phyloP scores from a whole-genome alignment of 2,797 vertebrate species.

The Falco berigora region DNA sequence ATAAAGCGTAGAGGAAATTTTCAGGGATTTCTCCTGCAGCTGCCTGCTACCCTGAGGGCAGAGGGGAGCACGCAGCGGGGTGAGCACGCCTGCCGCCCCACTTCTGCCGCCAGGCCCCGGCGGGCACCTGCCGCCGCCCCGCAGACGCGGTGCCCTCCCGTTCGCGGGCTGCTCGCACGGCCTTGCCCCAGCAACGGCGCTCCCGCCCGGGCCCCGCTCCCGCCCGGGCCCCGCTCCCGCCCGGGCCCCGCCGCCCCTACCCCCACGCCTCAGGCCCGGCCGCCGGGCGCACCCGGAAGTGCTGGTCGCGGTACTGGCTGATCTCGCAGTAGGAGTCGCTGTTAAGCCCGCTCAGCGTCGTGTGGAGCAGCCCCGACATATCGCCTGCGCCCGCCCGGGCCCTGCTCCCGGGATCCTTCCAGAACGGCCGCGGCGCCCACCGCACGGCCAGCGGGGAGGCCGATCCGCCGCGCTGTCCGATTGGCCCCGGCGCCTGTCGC shows the following conservation, averaged over 20 bases:
- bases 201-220: neutral
- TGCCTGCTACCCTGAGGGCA: slow-evolving; percentile 37
- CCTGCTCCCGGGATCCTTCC: neutral
- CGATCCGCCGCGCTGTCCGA: rapidly evolving
- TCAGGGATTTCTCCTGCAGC: slow-evolving; percentile 58
- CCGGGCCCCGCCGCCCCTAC: neutral
- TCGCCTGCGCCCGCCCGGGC: neutral
- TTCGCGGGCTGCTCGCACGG: neutral
- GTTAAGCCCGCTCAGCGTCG: slow-evolving; percentile 40
- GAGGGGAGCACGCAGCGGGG: neutral
- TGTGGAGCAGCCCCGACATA: slow-evolving; percentile 43
- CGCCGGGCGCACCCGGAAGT: slow-evolving; percentile 30
- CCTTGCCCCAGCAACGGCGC: neutral
- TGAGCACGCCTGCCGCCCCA: neutral
- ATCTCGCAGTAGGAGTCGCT: slow-evolving; percentile 65
- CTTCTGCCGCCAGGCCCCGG: neutral
- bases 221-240: too few relatives aligned
- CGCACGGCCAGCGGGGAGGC: rapidly evolving
- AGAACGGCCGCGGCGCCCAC: neutral
- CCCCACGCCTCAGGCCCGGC: too few relatives aligned
- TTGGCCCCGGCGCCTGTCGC: neutral
- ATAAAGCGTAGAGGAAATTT: slow-evolving; percentile 56
- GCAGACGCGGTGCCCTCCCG: neutral
- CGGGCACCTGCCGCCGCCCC: neutral
- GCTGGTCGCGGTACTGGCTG: slow-evolving; percentile 56